Percentiles rank a stretch among this genome's conserved stretches.
These are phyloP conservation scores for Pyrochroa serraticornis DNA, from an alignment of 2,888 invertebrate genomes.

Conservation along the genomic window DNA sequence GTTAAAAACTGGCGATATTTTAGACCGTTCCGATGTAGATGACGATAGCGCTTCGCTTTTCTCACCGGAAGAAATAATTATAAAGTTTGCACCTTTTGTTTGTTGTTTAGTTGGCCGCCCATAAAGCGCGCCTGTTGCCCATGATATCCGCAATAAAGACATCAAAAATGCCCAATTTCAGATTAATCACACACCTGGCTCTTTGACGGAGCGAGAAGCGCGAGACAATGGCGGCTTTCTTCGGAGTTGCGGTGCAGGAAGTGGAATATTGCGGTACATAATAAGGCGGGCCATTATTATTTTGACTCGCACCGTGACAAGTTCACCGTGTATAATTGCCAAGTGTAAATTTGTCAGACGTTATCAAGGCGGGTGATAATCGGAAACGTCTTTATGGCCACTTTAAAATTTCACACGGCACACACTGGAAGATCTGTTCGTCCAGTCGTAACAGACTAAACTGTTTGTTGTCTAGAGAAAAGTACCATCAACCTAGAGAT, in stretches of 20 bases:
- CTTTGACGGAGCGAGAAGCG: neutral
- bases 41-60: too few species aligned
- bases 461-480: neutral
- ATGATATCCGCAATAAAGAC: constrained; percentile 24
- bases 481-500: too few species aligned
- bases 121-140: neutral
- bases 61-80: too few species aligned
- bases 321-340: constrained; percentile 21
- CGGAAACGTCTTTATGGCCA: constrained; percentile 23
- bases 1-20: too few species aligned
- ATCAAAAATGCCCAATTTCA: constrained; percentile 21
- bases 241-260: constrained; percentile 8
- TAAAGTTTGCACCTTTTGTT: too few species aligned
- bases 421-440: neutral
- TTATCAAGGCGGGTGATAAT: constrained; percentile 17
- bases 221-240: constrained; percentile 5
- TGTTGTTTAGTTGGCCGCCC: too few species aligned
- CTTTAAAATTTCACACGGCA: constrained; percentile 12
- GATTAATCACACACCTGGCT: constrained; percentile 26
- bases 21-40: too few species aligned
- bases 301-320: constrained; percentile 11
- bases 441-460: neutral
- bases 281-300: constrained; percentile 14
- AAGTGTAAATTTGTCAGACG: constrained; percentile 15
- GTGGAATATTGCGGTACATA: constrained; percentile 16